A percentile compares a stretch with the other conserved stretches of the same genome.
Evolutionary conservation across 1,140 invertebrate genomes (phyloP).

Genomic region (Notospermus geniculatus): DNA sequence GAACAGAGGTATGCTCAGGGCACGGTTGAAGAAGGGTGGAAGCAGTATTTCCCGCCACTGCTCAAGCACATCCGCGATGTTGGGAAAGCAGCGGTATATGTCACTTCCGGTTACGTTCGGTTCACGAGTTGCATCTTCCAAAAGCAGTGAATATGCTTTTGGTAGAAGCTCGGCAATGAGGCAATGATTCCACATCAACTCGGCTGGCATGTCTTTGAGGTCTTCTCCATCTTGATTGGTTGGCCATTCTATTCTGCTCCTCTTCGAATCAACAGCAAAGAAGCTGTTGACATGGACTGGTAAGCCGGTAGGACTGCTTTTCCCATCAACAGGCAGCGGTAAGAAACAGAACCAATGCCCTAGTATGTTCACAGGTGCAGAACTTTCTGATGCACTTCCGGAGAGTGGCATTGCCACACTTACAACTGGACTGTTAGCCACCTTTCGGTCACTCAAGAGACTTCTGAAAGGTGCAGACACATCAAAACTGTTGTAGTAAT

Average conservation of each 20-base stretch:
- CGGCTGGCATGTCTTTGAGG: not conserved
- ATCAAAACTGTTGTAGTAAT: not conserved
- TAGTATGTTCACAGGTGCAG: constrained; percentile 4
- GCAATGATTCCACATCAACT: constrained; percentile 19
- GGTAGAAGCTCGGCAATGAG: constrained; percentile 19
- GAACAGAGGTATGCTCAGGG: not conserved
- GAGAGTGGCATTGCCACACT: constrained; percentile 11
- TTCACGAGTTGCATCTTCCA: not conserved
- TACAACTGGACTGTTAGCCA: constrained; percentile 6
- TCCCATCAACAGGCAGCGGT: constrained; percentile 22
- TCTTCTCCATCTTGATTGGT: constrained; percentile 15
- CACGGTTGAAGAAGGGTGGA: constrained; percentile 11
- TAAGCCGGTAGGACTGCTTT: constrained; percentile 20
- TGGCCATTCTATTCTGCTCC: constrained; percentile 34
- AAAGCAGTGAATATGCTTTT: constrained; percentile 15
- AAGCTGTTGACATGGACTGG: constrained; percentile 29
- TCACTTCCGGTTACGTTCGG: not conserved
- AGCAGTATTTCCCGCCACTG: constrained; percentile 22
- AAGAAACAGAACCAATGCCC: constrained; percentile 26
- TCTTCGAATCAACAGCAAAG: constrained; percentile 29
- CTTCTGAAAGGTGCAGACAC: constrained; percentile 1
- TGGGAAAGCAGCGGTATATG: constrained; percentile 21
- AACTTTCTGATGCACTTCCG: not conserved
- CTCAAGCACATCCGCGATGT: constrained; percentile 16
- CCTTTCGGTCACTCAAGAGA: not conserved